Evolutionary conservation across 2,888 invertebrate genomes (phyloP).

Genomic region (Eilema depressum): DNA sequence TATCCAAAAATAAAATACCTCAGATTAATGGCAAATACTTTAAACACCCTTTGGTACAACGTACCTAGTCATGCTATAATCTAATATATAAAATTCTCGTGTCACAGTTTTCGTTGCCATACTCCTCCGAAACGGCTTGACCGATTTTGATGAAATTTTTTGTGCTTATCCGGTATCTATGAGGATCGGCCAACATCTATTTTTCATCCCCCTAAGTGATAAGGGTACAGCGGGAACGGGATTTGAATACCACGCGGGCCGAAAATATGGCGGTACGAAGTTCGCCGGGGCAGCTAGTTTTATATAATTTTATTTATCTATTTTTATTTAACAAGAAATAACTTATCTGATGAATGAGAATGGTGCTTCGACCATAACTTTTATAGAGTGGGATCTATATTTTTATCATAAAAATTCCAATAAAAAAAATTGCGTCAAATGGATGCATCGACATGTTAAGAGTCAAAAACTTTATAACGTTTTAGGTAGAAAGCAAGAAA

Average conservation of each 20-base stretch:
- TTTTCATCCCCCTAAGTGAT: too few species aligned
- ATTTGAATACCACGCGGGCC: too few species aligned
- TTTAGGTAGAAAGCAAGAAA: conserved; percentile 26
- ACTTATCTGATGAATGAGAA: not conserved
- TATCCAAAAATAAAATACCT: conserved; percentile 60
- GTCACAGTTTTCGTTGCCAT: too few species aligned
- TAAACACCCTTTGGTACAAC: conserved; percentile 18
- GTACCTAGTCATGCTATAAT: conserved; percentile 11
- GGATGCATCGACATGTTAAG: not conserved
- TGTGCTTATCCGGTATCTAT: too few species aligned
- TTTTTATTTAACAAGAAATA: not conserved
- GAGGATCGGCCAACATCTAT: too few species aligned
- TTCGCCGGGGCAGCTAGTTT: too few species aligned
- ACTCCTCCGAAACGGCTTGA: too few species aligned
- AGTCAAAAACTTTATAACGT: not conserved
- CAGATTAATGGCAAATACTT: conserved; percentile 35
- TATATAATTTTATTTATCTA: too few species aligned
- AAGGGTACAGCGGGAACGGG: too few species aligned
- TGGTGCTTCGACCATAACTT: not conserved
- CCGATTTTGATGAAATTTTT: too few species aligned
- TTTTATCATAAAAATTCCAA: conserved; percentile 21
- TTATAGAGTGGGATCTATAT: not conserved
- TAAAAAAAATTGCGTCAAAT: not conserved
- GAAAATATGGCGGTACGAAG: too few species aligned
- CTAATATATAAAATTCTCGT: too few species aligned